Evolutionary conservation across 1,140 invertebrate species (phyloP).

Genomic region (Neoseiulus cucumeris): DNA sequence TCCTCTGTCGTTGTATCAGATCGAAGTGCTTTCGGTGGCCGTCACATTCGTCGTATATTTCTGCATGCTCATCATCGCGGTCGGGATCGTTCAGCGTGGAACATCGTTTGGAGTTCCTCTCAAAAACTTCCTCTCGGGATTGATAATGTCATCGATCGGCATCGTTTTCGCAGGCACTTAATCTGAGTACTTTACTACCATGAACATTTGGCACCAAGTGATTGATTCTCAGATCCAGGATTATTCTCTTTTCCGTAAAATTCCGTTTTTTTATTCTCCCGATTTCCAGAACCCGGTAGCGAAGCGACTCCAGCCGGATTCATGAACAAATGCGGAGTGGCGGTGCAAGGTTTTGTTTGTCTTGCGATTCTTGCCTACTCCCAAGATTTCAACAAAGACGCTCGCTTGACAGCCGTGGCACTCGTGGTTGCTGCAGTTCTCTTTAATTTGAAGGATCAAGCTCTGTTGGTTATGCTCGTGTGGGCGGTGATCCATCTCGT

Average conservation of each 20-base stretch:
- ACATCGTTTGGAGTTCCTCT: neutral
- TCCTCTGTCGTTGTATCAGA: neutral
- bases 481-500: neutral
- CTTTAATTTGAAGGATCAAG: neutral
- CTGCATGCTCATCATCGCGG: neutral
- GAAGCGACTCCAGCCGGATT: neutral
- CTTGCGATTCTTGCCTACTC: neutral
- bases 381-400: neutral
- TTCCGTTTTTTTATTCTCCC: too few relatives aligned
- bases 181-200: too few relatives aligned
- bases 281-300: too few relatives aligned
- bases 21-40: neutral
- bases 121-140: neutral
- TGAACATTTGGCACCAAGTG: too few relatives aligned
- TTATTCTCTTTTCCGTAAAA: too few relatives aligned
- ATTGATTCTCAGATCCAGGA: too few relatives aligned
- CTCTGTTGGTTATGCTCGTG: neutral
- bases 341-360: neutral
- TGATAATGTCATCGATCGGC: neutral
- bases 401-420: neutral
- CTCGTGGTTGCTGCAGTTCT: neutral
- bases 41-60: neutral
- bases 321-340: neutral
- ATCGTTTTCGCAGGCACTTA: neutral
- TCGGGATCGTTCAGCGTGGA: neutral